phyloP scores from a whole-genome alignment of 2,113 vertebrate genomes.

The Meleagris gallopavo region DNA sequence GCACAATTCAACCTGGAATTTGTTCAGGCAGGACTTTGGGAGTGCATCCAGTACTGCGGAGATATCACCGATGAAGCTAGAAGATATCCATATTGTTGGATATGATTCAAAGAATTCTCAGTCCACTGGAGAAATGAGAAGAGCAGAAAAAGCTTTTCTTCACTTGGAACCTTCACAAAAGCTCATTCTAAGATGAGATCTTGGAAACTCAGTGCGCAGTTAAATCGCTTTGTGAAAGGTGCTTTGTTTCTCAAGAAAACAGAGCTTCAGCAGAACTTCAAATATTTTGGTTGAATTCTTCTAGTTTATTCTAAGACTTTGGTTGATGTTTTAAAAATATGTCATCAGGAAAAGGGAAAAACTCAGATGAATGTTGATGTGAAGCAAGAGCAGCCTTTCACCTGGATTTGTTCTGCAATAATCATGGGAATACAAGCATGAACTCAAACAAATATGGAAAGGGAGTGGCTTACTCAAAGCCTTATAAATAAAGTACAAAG shows the following conservation, averaged over 20 bases:
- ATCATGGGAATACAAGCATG: constrained; percentile 24
- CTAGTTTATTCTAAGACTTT: background rate
- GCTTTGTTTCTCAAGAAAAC: constrained; percentile 11
- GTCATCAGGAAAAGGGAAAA: background rate
- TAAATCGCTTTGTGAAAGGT: constrained; percentile 4
- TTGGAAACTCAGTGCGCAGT: background rate
- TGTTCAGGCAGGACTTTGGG: constrained; percentile 60
- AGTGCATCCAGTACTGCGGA: background rate
- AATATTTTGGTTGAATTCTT: constrained; percentile 42
- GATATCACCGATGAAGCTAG: background rate
- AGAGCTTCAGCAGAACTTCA: background rate
- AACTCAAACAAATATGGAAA: constrained; percentile 61
- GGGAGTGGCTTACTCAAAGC: constrained; percentile 58
- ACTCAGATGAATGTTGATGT: background rate
- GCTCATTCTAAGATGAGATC: background rate
- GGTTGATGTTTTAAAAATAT: background rate
- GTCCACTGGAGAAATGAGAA: background rate
- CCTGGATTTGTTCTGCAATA: constrained; percentile 53
- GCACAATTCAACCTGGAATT: constrained; percentile 23
- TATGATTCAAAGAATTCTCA: background rate
- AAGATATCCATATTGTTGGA: background rate
- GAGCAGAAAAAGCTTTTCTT: background rate
- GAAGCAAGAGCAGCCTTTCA: constrained; percentile 54
- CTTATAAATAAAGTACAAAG: constrained; percentile 65
- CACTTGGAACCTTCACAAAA: background rate